Base-by-base conservation (phyloP, 1,140 invertebrate species). In the Caenorhabditis latens region DNA sequence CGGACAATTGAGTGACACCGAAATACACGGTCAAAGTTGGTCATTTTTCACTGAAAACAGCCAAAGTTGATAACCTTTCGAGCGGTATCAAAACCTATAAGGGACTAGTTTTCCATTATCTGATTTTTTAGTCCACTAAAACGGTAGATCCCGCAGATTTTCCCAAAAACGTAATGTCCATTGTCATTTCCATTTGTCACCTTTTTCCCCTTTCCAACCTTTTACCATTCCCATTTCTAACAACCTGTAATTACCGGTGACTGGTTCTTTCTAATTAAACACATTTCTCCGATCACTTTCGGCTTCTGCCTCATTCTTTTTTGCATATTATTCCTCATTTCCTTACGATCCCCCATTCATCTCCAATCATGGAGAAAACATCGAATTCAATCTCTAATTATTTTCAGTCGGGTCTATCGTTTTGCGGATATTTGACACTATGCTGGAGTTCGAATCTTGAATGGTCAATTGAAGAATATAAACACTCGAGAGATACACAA, bases 401-500 rank as follows among this genome's bases (percentile, higher is more conserved):
- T 46, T 82, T 88, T 63, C 83, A 88, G 87, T 86, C 84, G 43
- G 87, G 87, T 83, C 84, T 88, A n/a, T 83, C 67, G 13, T 87
- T 88, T 53, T 88, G 85, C 85, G 87, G 87, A 43, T 88, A 88
- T 75, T 43, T 88, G 21, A 55, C 84, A 48, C 75, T 88, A 16
- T 88, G 87, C 87, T 88, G 87, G 87, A 86, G 82, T 71, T 86
- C 85, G 79, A 88, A 88, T 75, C 85, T 86, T 43, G 87, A 88
- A 55, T 88, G 87, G 87, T 86, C 85, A 19, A 88, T 88, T n/a
- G 87, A 88, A 67, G 87, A 88, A 71, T 88, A 88, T 85, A 88
- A 88, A 50, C 84, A 86, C 24, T 86, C 84, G 42, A 32, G 87
- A 19, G 87, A 88, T 85, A 86, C 75, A n/a, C 87, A 88, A 46